phyloP scores from a whole-genome alignment of 2,113 vertebrate genomes.

The Sorex araneus region DNA sequence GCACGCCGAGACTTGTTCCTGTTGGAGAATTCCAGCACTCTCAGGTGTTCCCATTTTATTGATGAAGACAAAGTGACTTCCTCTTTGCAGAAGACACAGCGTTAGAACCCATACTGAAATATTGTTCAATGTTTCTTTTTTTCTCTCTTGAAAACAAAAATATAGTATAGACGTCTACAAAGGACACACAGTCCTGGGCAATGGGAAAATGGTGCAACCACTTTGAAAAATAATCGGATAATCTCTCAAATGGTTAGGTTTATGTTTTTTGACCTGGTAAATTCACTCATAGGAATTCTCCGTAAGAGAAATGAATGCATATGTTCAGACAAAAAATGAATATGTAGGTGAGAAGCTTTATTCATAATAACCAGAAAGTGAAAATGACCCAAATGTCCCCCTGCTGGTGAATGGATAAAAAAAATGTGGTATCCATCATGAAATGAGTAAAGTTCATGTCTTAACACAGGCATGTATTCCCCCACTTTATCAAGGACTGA shows the following conservation, averaged over 20 bases:
- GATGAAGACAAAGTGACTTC: slow-evolving; percentile 45
- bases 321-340: neutral
- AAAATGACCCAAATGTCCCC: neutral
- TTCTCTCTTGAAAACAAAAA: slow-evolving; percentile 28
- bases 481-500: no score
- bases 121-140: neutral
- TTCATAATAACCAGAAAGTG: neutral
- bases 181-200: neutral
- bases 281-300: neutral
- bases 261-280: neutral
- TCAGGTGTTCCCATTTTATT: slow-evolving; percentile 42
- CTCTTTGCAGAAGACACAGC: slow-evolving; percentile 37
- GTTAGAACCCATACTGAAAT: neutral
- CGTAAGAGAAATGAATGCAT: slow-evolving; percentile 9
- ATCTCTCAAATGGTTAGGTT: neutral
- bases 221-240: slow-evolving; percentile 7
- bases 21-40: slow-evolving; percentile 11
- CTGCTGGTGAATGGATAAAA: neutral
- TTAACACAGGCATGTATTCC: neutral
- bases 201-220: neutral
- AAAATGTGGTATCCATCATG: neutral
- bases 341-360: neutral
- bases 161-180: neutral
- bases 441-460: neutral
- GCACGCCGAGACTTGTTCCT: slow-evolving; percentile 1